Percentiles rank a stretch among this genome's conserved stretches.
phyloP scores from a whole-genome alignment of 23 tunicate species.

The Ciona savignyi region DNA sequence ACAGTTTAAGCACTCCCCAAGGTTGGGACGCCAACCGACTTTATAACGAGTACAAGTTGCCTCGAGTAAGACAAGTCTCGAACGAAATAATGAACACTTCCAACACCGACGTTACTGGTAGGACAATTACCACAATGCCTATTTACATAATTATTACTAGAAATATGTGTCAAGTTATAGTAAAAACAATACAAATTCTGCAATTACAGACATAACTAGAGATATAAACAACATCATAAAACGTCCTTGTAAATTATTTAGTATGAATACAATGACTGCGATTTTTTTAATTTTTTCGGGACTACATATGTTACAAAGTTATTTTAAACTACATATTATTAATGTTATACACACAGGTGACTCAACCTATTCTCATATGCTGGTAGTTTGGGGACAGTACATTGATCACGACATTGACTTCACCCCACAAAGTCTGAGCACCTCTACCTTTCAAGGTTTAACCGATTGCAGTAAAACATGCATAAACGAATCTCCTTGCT shows the following conservation, averaged over 20 bases:
- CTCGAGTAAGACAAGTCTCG: constrained; percentile 77
- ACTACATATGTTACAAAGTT: too few species aligned
- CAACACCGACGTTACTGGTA: constrained; percentile 66
- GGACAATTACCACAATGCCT: too few species aligned
- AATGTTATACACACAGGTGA: background rate
- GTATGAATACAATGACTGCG: too few species aligned
- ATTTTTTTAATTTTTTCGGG: too few species aligned
- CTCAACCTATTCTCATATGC: constrained; percentile 54
- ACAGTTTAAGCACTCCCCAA: constrained; percentile 68
- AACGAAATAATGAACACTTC: constrained; percentile 54
- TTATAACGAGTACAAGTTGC: constrained; percentile 52
- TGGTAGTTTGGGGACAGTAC: constrained; percentile 99
- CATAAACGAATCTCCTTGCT: constrained; percentile 85
- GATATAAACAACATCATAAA: too few species aligned
- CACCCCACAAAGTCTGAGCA: constrained; percentile 93
- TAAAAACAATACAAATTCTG: too few species aligned
- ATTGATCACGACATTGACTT: constrained; percentile 96
- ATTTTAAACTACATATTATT: background rate
- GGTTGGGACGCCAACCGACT: constrained; percentile 61
- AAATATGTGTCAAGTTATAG: too few species aligned
- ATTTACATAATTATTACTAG: too few species aligned
- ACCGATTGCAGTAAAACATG: constrained; percentile 90
- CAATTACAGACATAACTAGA: too few species aligned
- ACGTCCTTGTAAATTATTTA: too few species aligned
- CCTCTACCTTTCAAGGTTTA: constrained; percentile 91